Evolutionary conservation across 92 coral and sea anemone species (phyloP).

Genomic region (Paramuricea clavata): DNA sequence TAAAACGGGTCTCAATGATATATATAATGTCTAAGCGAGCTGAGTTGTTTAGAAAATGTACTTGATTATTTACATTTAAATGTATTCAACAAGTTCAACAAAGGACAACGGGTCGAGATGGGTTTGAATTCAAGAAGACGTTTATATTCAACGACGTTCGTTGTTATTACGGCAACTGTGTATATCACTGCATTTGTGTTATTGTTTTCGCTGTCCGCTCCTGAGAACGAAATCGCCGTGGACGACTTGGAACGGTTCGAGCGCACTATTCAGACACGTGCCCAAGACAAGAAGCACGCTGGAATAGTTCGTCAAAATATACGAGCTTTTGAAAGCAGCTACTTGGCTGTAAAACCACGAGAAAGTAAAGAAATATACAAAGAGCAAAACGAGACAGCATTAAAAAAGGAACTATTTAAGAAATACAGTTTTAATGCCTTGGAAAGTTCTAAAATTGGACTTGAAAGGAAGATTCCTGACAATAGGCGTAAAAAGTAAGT

Average conservation of each 20-base stretch:
- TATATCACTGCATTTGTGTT: neutral
- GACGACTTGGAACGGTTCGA: neutral
- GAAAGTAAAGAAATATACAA: constrained; percentile 77
- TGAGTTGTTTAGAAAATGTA: constrained; percentile 4
- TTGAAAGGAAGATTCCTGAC: constrained; percentile 90
- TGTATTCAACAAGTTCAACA: neutral
- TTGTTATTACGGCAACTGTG: neutral
- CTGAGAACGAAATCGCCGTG: neutral
- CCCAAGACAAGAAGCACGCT: neutral
- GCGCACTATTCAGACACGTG: neutral
- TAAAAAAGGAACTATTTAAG: constrained; percentile 72
- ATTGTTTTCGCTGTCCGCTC: neutral
- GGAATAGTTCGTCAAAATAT: neutral
- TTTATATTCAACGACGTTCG: neutral
- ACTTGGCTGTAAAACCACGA: constrained; percentile 65
- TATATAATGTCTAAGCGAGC: neutral
- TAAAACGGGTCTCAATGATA: too few species aligned
- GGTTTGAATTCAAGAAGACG: constrained; percentile 12
- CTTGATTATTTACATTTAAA: neutral
- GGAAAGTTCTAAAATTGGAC: constrained; percentile 89
- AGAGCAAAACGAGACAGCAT: constrained; percentile 55
- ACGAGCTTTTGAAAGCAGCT: constrained; percentile 17
- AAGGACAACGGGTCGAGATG: neutral
- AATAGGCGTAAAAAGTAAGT: constrained; percentile 91
- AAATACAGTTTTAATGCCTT: constrained; percentile 89